These are phyloP conservation scores for Procambarus clarkii DNA, from an alignment of 1,140 invertebrate genomes.

Conservation along the genomic window DNA sequence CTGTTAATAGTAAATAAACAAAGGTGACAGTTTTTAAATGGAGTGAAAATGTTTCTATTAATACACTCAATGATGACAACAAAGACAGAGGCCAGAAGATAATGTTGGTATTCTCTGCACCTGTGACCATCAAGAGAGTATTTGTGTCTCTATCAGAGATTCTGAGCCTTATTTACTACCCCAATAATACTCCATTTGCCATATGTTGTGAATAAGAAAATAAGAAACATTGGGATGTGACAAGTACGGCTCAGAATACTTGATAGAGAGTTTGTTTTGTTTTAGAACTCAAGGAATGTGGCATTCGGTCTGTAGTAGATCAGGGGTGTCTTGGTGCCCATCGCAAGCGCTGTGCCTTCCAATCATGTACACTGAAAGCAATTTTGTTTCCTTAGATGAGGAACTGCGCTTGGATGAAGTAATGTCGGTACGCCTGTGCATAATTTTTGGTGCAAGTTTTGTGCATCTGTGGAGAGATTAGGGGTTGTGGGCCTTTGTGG, in stretches of 20 bases:
- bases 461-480: constrained; percentile 35
- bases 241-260: constrained; percentile 22
- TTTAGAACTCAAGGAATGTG: constrained; percentile 37
- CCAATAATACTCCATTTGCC: constrained; percentile 30
- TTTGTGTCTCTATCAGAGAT: constrained; percentile 19
- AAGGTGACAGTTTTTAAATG: constrained; percentile 35
- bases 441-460: constrained; percentile 65
- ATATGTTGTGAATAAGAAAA: constrained; percentile 51
- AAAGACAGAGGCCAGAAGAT: constrained; percentile 21
- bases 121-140: constrained; percentile 11
- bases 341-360: constrained; percentile 67
- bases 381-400: constrained; percentile 59
- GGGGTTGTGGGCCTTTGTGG: constrained; percentile 34
- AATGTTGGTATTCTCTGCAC: background rate
- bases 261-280: constrained; percentile 29
- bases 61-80: constrained; percentile 16
- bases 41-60: constrained; percentile 12
- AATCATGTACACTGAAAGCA: constrained; percentile 61
- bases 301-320: constrained; percentile 42
- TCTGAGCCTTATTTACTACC: constrained; percentile 27
- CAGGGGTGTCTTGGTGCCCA: constrained; percentile 55
- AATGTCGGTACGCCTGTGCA: constrained; percentile 63
- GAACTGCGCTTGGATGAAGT: constrained; percentile 64
- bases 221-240: constrained; percentile 12
- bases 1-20: constrained; percentile 28